Evolutionary conservation across 1,140 invertebrate species (phyloP).

Genomic region (Neoseiulus cucumeris): DNA sequence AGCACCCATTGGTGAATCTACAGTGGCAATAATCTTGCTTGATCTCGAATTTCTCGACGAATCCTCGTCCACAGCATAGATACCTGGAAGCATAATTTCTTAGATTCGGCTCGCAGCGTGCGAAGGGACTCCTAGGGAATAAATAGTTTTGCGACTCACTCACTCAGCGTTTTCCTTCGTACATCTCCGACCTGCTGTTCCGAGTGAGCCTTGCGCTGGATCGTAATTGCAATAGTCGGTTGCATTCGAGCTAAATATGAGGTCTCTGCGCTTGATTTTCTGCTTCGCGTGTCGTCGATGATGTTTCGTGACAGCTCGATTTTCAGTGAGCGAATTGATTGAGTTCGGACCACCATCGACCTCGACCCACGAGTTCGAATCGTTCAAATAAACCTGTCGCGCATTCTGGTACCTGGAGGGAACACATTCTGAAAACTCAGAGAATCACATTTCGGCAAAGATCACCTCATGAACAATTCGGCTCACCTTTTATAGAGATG

Average conservation of each 20-base stretch:
- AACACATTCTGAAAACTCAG: not conserved
- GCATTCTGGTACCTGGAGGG: not conserved
- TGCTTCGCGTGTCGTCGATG: not conserved
- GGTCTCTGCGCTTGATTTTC: not conserved
- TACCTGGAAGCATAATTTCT: not conserved
- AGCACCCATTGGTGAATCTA: not conserved
- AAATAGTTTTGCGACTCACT: no score
- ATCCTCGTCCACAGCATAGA: not conserved
- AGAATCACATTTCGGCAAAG: not conserved
- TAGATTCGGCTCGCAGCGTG: no score
- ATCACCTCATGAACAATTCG: not conserved
- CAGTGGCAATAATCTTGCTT: not conserved
- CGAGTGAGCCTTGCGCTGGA: not conserved
- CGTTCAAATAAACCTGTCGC: not conserved
- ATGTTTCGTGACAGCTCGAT: not conserved
- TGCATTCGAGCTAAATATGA: not conserved
- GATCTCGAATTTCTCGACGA: not conserved
- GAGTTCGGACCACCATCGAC: not conserved
- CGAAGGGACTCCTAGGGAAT: no score
- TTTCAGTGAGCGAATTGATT: not conserved
- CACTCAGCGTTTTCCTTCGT: not conserved
- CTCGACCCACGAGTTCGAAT: not conserved
- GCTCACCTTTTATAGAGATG: not conserved
- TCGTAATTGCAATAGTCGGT: constrained; percentile 1
- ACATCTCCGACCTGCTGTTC: not conserved